Evolutionary conservation across 2,797 vertebrate genomes (phyloP), one percentile per base, ranked within the genome.

Genomic region (Hippoglossus hippoglossus): DNA sequence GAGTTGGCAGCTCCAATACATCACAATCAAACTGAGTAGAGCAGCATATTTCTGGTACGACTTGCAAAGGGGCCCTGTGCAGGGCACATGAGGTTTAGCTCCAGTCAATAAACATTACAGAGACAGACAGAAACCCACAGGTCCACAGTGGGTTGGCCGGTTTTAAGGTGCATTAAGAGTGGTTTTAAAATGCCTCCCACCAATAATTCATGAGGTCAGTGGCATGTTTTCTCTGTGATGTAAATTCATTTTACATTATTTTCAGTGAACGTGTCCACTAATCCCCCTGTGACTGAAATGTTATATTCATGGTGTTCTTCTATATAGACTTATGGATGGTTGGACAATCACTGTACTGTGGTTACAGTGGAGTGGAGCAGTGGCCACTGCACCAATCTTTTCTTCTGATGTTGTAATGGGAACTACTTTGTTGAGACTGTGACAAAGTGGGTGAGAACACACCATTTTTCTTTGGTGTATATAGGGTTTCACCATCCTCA

Each of bases 121-220:
- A 80, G 72, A 80, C 57, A 54, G 75, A 67, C 67, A 80, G 63
- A 65, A 80, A 66, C 44, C 57, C 50, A 4, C 44, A 44, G 19
- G 51, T 82, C 84, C 34, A 50, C 13, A 25, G 79, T 41, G 72
- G 72, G 6, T 63, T 26, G 18, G 16, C 59, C 51, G 49, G 51
- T 77, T 83, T 80, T 70, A 86, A 78, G 55, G 70, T 66, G 67
- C 80, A 83, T 82, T 75, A 79, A 77, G 64, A 64, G 58, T 31
- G 49, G 34, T 70, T 76, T 84, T 57, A 59, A 81, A 78, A 73
- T 34, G 46, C 67, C 63, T 68, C 56, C 67, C 71, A 65, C 60
- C 53, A 75, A 79, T 81, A 80, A 81, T 75, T 73, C 71, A 78
- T 71, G 65, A 83, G 26, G 58, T 26, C 52, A 41, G 16, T n/a